phyloP scores from a whole-genome alignment of 2,888 invertebrate species.

The Plutella xylostella region DNA sequence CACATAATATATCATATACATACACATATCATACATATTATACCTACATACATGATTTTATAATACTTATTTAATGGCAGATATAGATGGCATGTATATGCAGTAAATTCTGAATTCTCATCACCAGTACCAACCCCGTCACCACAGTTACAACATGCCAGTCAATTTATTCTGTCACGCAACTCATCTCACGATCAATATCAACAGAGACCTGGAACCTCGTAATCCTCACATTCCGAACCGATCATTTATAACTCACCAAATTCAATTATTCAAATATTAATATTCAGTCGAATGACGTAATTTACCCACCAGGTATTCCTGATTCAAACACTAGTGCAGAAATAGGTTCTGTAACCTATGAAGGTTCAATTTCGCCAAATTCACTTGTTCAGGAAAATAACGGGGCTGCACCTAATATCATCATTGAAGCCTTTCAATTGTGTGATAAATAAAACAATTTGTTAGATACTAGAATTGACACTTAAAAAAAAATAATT shows the following conservation, averaged over 20 bases:
- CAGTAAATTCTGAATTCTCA: conserved; percentile 10
- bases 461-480: conserved; percentile 7
- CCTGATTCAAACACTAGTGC: conserved; percentile 10
- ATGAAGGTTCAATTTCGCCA: conserved; percentile 7
- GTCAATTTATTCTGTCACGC: conserved; percentile 5
- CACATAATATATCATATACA: too few relatives aligned
- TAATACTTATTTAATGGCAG: too few relatives aligned
- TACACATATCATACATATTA: too few relatives aligned
- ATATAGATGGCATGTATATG: conserved; percentile 11
- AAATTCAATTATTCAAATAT: neutral
- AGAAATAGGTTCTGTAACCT: conserved; percentile 8
- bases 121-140: conserved; percentile 6
- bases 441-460: conserved; percentile 9
- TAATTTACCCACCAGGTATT: conserved; percentile 9
- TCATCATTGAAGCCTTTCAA: conserved; percentile 8
- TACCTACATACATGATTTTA: too few relatives aligned
- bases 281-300: conserved; percentile 10
- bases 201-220: conserved; percentile 9
- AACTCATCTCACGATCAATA: conserved; percentile 7
- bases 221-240: conserved; percentile 8
- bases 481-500: conserved; percentile 5
- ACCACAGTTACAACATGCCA: conserved; percentile 4
- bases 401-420: conserved; percentile 7
- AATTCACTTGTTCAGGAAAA: conserved; percentile 6
- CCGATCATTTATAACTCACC: conserved; percentile 5